Conservation (phyloP, 2,888 invertebrate species). For the Pollenia angustigena region DNA sequence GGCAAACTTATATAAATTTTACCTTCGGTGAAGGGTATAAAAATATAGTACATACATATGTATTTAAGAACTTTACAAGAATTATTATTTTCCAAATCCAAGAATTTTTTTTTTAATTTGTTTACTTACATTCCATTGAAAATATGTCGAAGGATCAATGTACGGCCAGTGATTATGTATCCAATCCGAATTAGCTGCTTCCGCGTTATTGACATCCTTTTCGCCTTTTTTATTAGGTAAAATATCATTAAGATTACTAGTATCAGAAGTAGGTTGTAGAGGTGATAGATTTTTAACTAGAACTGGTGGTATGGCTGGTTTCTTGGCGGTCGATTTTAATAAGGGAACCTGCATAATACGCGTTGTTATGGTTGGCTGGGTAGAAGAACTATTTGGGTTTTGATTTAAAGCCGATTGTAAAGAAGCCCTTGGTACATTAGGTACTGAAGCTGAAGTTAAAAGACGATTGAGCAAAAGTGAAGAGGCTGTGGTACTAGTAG, state of each 20-base stretch:
- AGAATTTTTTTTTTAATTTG: neutral
- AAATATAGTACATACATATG: neutral
- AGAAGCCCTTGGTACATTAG: constrained; percentile 56
- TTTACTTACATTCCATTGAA: constrained; percentile 88
- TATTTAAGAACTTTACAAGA: neutral
- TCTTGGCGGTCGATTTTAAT: constrained; percentile 85
- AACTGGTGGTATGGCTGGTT: constrained; percentile 85
- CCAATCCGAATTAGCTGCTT: constrained; percentile 83
- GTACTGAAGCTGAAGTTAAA: constrained; percentile 61
- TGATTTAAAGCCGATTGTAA: constrained; percentile 57
- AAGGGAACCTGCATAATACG: constrained; percentile 82
- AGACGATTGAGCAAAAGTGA: constrained; percentile 62
- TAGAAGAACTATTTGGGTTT: constrained; percentile 57
- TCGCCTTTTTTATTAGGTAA: constrained; percentile 31
- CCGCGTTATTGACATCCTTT: constrained; percentile 29
- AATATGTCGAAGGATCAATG: constrained; percentile 87
- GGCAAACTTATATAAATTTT: too few species aligned
- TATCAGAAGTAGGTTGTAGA: constrained; percentile 66
- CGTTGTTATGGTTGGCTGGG: constrained; percentile 77
- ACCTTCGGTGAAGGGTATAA: too few species aligned
- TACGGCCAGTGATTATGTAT: constrained; percentile 88
- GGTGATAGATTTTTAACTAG: constrained; percentile 78
- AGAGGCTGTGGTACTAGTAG: constrained; percentile 13
- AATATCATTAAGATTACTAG: constrained; percentile 69
- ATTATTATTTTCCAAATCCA: neutral